A percentile compares a stretch with the other conserved stretches of the same genome.
Evolutionary conservation across 2,797 vertebrate genomes (phyloP).

Genomic region (Falco rusticolus): DNA sequence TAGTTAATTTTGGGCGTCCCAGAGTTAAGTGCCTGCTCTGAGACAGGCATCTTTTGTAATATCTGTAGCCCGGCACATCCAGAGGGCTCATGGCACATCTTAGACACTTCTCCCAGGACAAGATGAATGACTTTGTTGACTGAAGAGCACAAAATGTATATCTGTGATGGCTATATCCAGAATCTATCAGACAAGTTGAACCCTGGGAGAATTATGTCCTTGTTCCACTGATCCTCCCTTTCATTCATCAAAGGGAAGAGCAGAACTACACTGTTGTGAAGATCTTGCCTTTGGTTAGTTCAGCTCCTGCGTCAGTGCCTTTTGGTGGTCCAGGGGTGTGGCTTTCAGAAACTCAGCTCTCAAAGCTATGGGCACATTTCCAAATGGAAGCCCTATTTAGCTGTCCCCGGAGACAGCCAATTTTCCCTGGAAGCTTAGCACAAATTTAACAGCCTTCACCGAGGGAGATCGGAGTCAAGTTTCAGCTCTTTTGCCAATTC

Average conservation of each 20-base stretch:
- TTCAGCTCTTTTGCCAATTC: neutral
- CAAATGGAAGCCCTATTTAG: neutral
- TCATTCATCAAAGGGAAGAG: neutral
- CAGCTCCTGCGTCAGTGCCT: neutral
- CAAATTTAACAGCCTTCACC: neutral
- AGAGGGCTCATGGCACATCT: neutral
- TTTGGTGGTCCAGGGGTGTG: neutral
- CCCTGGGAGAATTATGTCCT: neutral
- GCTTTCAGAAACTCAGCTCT: neutral
- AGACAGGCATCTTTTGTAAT: neutral
- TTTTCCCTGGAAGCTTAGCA: neutral
- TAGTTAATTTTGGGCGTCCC: neutral
- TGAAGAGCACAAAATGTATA: neutral
- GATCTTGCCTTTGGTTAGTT: neutral
- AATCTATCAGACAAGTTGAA: neutral
- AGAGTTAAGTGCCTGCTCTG: neutral
- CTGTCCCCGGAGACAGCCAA: neutral
- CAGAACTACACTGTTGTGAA: neutral
- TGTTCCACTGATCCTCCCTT: neutral
- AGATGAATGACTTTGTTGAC: neutral
- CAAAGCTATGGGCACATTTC: neutral
- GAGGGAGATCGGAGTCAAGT: neutral
- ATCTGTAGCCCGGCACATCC: neutral
- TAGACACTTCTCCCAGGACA: neutral
- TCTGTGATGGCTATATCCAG: neutral